A percentile compares a stretch with the other conserved stretches of the same genome.
phyloP scores from a whole-genome alignment of 2,113 vertebrate genomes.

The Pygoscelis adeliae region DNA sequence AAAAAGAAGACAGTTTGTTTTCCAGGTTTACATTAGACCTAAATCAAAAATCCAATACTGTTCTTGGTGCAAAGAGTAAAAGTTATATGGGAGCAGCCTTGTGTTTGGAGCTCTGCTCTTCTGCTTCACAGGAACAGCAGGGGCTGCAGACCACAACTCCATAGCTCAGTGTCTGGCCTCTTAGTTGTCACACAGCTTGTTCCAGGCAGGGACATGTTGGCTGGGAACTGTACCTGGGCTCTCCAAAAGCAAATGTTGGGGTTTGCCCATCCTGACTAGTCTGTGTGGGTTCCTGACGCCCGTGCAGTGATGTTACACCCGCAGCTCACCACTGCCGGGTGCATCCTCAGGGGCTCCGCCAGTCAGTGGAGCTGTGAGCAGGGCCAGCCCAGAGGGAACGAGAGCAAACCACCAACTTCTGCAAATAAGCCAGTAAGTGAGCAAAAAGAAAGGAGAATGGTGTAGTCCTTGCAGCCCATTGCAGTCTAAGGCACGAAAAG shows the following conservation, averaged over 20 bases:
- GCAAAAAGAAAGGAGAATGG: background rate
- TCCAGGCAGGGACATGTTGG: background rate
- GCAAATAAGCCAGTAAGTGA: background rate
- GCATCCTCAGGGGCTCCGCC: background rate
- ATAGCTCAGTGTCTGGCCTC: background rate
- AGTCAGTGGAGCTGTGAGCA: background rate
- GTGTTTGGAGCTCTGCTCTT: background rate
- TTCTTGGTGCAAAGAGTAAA: background rate
- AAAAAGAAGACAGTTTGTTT: background rate
- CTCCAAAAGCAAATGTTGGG: background rate
- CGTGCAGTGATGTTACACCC: fast-evolving
- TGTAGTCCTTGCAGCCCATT: background rate
- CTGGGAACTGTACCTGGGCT: background rate
- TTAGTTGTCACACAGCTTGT: background rate
- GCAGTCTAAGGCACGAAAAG: background rate
- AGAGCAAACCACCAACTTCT: background rate
- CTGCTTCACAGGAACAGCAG: background rate
- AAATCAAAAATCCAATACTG: conserved; percentile 10
- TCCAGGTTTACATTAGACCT: background rate
- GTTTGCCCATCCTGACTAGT: background rate
- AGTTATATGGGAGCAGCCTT: background rate
- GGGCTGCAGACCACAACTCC: background rate
- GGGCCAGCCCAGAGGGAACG: background rate
- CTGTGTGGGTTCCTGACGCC: background rate
- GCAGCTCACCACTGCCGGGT: background rate